Conservation (phyloP, 2,888 invertebrate genomes). For the Tipula helvola region DNA sequence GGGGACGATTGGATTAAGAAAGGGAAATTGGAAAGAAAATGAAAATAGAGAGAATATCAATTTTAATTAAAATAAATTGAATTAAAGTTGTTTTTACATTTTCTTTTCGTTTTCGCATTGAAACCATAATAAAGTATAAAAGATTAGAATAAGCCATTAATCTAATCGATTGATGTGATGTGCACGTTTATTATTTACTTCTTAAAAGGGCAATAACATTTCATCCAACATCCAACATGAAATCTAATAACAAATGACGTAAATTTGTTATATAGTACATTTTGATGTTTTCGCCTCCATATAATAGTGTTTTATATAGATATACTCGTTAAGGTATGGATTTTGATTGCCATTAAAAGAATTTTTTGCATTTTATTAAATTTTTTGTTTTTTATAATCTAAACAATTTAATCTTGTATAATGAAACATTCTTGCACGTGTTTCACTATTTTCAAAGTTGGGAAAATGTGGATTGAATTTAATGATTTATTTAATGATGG, state of each 20-base stretch:
- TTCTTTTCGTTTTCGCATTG: not conserved
- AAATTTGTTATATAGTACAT: not conserved
- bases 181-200: not conserved
- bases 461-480: too few relatives aligned
- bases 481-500: too few relatives aligned
- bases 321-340: not conserved
- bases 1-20: not conserved
- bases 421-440: not conserved
- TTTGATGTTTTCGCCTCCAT: not conserved
- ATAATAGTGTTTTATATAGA: not conserved
- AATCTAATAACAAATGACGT: not conserved
- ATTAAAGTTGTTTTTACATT: not conserved
- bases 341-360: not conserved
- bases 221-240: not conserved
- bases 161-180: not conserved
- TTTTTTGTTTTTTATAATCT: not conserved
- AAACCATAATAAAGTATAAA: not conserved
- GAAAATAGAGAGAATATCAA: not conserved
- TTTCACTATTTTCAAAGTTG: not conserved
- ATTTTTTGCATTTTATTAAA: too few relatives aligned
- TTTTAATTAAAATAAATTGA: conserved; percentile 4
- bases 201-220: not conserved
- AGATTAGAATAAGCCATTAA: not conserved
- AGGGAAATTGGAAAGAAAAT: not conserved
- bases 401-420: not conserved